phyloP scores from a whole-genome alignment of 1,140 invertebrate species.

The Pseudomyrmex dendroicus region DNA sequence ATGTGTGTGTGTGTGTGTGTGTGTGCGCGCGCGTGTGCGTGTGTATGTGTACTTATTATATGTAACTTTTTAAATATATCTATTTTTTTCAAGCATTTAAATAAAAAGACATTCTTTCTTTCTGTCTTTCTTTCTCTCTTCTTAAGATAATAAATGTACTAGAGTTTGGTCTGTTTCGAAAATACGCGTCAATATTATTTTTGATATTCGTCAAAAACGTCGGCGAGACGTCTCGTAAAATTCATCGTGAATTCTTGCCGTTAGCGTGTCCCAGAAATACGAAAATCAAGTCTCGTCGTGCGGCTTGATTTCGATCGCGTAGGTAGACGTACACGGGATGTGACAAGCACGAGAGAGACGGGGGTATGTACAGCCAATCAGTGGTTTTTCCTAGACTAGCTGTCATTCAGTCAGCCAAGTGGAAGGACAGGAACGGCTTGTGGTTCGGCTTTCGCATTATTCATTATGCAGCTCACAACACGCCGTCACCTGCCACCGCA shows the following conservation, averaged over 20 bases:
- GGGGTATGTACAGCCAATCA: slow-evolving; percentile 79
- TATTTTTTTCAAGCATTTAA: background rate
- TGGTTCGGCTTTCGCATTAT: slow-evolving; percentile 83
- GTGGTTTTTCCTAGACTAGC: slow-evolving; percentile 81
- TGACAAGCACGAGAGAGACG: slow-evolving; percentile 73
- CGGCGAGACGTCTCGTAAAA: slow-evolving; percentile 19
- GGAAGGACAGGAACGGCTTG: slow-evolving; percentile 82
- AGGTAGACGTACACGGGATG: slow-evolving; percentile 73
- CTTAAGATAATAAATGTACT: slow-evolving; percentile 40
- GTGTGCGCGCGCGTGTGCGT: too few relatives aligned
- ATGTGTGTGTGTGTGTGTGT: too few relatives aligned
- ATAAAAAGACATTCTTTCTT: slow-evolving; percentile 25
- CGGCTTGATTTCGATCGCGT: slow-evolving; percentile 74
- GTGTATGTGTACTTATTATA: too few relatives aligned
- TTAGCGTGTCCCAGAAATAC: slow-evolving; percentile 60
- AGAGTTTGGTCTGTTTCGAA: slow-evolving; percentile 12
- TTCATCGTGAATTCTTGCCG: slow-evolving; percentile 40
- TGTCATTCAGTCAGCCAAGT: slow-evolving; percentile 83
- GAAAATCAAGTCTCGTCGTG: slow-evolving; percentile 69
- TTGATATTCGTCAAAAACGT: slow-evolving; percentile 23
- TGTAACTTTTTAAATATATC: too few relatives aligned
- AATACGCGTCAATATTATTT: slow-evolving; percentile 22
- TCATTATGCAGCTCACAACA: slow-evolving; percentile 83
- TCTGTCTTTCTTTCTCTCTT: background rate
- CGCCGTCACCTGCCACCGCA: slow-evolving; percentile 81